These are phyloP conservation scores for Barnardius zonarius DNA, from an alignment of 2,113 vertebrate species.

Conservation along the genomic window DNA sequence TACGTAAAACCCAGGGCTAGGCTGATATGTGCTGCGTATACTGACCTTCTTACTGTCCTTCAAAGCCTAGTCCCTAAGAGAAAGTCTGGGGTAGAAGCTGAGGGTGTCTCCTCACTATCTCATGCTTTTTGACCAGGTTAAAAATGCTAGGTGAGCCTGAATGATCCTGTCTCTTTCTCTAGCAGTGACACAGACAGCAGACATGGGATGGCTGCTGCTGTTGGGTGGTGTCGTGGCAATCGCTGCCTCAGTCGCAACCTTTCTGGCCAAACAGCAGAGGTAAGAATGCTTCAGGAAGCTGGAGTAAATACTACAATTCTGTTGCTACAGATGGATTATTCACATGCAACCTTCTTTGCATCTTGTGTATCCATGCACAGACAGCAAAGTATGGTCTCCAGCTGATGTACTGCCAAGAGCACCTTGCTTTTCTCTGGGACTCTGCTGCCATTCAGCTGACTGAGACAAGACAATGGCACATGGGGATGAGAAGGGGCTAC, in stretches of 20 bases:
- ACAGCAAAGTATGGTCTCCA: not conserved
- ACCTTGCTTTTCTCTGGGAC: not conserved
- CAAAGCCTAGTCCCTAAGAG: not conserved
- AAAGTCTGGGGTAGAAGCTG: not conserved
- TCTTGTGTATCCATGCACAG: not conserved
- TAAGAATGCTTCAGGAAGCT: conserved; percentile 9
- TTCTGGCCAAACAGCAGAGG: conserved; percentile 51
- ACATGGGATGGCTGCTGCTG: conserved; percentile 21
- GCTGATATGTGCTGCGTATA: not conserved
- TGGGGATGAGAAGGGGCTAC: not conserved
- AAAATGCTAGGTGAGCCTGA: not conserved
- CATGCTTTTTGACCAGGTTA: not conserved
- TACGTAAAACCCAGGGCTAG: not conserved
- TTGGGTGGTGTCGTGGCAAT: not conserved
- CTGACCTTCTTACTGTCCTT: not conserved
- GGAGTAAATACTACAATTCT: not conserved
- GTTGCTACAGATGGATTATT: not conserved
- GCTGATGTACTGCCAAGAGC: not conserved
- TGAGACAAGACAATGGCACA: not conserved
- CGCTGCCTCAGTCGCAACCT: not conserved
- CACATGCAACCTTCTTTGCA: not conserved
- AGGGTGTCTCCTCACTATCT: not conserved
- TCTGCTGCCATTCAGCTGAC: not conserved
- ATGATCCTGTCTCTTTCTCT: not conserved
- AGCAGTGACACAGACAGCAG: not conserved